Percentiles rank a stretch among this genome's conserved stretches.
phyloP scores from a whole-genome alignment of 2,797 vertebrate genomes.

The Danio aesculapii region DNA sequence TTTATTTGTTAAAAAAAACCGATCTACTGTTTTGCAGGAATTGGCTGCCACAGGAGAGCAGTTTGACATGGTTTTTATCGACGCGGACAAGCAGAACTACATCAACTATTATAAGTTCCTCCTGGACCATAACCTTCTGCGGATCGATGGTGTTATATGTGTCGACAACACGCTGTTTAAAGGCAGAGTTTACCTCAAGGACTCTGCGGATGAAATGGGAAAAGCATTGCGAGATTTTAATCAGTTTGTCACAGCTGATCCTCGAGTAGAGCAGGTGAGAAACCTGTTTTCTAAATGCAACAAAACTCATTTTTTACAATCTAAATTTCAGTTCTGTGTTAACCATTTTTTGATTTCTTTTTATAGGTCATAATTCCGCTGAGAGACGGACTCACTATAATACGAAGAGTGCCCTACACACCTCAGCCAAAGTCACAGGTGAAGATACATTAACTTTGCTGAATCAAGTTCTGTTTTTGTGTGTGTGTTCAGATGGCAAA shows the following conservation, averaged over 20 bases:
- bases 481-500: neutral
- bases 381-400: conserved; percentile 81
- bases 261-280: conserved; percentile 79
- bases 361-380: conserved; percentile 81
- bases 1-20: neutral
- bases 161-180: conserved; percentile 84
- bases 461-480: too few relatives aligned
- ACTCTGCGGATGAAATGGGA: conserved; percentile 76
- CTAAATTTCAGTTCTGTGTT: neutral
- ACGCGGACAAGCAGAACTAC: conserved; percentile 85
- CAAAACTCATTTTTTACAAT: neutral
- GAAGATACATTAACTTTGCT: conserved; percentile 23
- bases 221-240: conserved; percentile 82
- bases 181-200: conserved; percentile 83
- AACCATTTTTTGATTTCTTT: neutral
- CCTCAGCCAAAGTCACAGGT: conserved; percentile 64
- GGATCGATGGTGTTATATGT: conserved; percentile 80
- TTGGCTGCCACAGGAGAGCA: conserved; percentile 77
- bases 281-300: neutral
- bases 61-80: conserved; percentile 88
- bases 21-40: conserved; percentile 66
- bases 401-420: conserved; percentile 67
- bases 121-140: conserved; percentile 84
- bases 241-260: conserved; percentile 77
- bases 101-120: conserved; percentile 85